Conservation (phyloP, 1,140 invertebrate species). For the Lysiphlebus fabarum region DNA sequence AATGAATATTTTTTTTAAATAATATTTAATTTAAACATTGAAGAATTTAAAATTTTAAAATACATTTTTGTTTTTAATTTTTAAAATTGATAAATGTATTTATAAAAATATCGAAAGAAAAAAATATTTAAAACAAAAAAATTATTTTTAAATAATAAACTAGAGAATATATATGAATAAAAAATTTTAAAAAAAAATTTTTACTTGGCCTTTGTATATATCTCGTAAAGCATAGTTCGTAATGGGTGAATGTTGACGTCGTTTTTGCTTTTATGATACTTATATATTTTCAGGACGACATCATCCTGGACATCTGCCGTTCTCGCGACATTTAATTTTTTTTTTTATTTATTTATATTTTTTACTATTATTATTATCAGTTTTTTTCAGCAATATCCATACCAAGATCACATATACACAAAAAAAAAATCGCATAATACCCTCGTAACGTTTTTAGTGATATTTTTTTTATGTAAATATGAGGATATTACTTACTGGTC, state of each 20-base stretch:
- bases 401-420: constrained; percentile 39
- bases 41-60: no score
- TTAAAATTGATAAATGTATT: no score
- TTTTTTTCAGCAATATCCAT: constrained; percentile 33
- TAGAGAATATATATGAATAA: background rate
- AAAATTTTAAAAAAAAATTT: constrained; percentile 22
- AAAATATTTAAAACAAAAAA: no score
- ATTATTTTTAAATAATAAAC: background rate
- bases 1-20: no score
- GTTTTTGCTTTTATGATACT: constrained; percentile 3
- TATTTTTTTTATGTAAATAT: constrained; percentile 51
- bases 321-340: constrained; percentile 30
- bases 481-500: constrained; percentile 26
- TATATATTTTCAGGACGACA: constrained; percentile 23
- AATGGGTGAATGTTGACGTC: constrained; percentile 22
- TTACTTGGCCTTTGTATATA: constrained; percentile 12
- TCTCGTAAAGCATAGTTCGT: constrained; percentile 24
- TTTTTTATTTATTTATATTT: constrained; percentile 30
- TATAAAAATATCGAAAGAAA: no score
- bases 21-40: no score
- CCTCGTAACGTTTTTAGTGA: constrained; percentile 44
- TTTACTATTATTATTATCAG: background rate
- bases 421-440: constrained; percentile 42
- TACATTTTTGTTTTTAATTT: no score
- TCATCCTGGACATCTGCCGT: constrained; percentile 50